Conservation (phyloP, 2,113 vertebrate genomes). For the Cynoglossus semilaevis region DNA sequence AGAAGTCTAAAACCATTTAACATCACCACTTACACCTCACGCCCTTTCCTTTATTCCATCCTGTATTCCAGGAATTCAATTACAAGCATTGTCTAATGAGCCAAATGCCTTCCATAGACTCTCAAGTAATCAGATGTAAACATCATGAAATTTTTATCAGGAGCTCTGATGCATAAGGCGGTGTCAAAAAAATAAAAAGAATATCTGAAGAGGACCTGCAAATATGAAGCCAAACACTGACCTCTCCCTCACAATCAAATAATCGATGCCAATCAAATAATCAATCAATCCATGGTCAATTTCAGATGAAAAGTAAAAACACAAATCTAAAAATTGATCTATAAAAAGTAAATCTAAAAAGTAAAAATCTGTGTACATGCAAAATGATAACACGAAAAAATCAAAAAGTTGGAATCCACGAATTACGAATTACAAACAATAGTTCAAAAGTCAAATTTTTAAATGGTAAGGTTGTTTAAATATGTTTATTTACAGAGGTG, state of each 20-base stretch:
- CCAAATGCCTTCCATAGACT: constrained; percentile 27
- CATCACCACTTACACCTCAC: constrained; percentile 17
- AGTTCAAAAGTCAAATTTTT: too few relatives aligned
- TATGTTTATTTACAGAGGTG: too few relatives aligned
- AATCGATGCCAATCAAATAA: constrained; percentile 6
- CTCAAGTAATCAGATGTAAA: constrained; percentile 43
- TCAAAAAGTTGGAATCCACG: too few relatives aligned
- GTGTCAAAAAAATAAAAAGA: constrained; percentile 6
- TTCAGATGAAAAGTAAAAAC: too few relatives aligned
- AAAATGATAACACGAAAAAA: too few relatives aligned
- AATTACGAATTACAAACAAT: too few relatives aligned
- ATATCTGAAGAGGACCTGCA: constrained; percentile 6
- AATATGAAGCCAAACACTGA: constrained; percentile 8
- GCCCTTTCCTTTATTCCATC: constrained; percentile 7
- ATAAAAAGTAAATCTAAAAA: too few relatives aligned
- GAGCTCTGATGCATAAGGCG: constrained; percentile 19
- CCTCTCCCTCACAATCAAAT: constrained; percentile 1
- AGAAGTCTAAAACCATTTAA: constrained; percentile 30
- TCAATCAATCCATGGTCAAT: too few relatives aligned
- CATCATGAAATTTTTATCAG: constrained; percentile 46
- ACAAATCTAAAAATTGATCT: too few relatives aligned
- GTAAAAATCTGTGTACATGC: too few relatives aligned
- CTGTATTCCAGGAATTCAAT: constrained; percentile 47
- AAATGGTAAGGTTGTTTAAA: too few relatives aligned
- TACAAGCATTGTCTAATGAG: constrained; percentile 31